Evolutionary conservation across 2,888 invertebrate genomes (phyloP), one percentile per base, ranked within the genome.

Genomic region (Limenitis camilla): DNA sequence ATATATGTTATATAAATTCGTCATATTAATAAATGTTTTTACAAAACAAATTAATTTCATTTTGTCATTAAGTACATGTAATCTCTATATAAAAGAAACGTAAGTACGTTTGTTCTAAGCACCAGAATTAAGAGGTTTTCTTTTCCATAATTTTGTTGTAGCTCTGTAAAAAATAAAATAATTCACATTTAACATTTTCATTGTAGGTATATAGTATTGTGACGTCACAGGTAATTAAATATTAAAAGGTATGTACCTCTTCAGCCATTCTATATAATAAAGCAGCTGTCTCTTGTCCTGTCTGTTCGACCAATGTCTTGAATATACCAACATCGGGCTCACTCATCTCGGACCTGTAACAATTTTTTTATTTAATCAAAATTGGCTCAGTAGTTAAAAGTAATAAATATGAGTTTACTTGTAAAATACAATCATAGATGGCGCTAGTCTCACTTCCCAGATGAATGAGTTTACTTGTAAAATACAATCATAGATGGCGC

Each of bases 241-340:
- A 31, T 45, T 28, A 39, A 33, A 9, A 19, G n/a, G 8, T 47
- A 33, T 27, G 27, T 8, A 87, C 89, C 75, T 90, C 84, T 65
- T 90, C 88, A 0, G 93, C 93, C 60, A 91, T 87, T 44, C 83
- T 74, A 40, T 83, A 80, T 2, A 93, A 68, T 40, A 88, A 74
- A 4, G 88, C 81, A 0, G 91, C 88, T 8, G 90, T 92, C 5
- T 89, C 81, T 0, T 75, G 68, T 0, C 94, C 94, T 0, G 92
- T 92, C 67, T 94, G 91, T 39, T 93, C 89, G 0, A 94, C 92
- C 64, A 94, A 78, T 9, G 89, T 78, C 59, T 91, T 90, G 66
- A 94, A 90, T 51, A 89, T 85, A 0, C 92, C 91, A 2, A 79
- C 77, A 19, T 90, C 81, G 0, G 6, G 43, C 33, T 43, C 43